A percentile compares a stretch with the other conserved stretches of the same genome.
These are phyloP conservation scores for Lethrus apterus DNA, from an alignment of 1,140 invertebrate genomes.

Conservation along the genomic window DNA sequence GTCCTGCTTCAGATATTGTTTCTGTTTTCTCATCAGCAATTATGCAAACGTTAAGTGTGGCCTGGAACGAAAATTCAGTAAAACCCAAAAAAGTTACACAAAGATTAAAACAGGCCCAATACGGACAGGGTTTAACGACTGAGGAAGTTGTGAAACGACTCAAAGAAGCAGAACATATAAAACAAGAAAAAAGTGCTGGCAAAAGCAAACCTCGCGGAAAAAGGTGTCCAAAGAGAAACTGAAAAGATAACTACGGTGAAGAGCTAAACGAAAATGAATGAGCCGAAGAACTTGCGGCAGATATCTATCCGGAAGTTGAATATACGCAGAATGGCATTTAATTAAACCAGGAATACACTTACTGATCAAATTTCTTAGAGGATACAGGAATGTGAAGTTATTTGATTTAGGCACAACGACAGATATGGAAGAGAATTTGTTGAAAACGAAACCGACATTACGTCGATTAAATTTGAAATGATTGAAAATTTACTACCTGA, in stretches of 20 bases:
- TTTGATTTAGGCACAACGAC: no score
- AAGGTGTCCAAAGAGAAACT: slow-evolving; percentile 1
- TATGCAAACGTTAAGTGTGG: not conserved
- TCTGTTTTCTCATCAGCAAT: not conserved
- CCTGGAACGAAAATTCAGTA: not conserved
- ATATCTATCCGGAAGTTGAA: no score
- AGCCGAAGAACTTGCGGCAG: no score
- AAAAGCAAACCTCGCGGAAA: not conserved
- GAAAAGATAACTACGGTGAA: not conserved
- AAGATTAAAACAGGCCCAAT: slow-evolving; percentile 1
- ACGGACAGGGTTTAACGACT: not conserved
- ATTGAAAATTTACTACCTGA: no score
- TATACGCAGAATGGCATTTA: no score
- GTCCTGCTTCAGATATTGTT: not conserved
- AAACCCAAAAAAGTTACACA: not conserved
- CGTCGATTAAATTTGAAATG: no score
- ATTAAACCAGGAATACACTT: no score
- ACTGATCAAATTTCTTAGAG: no score
- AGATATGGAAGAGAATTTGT: no score
- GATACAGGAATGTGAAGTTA: no score
- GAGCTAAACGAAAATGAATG: no score
- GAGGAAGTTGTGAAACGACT: not conserved
- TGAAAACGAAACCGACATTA: no score
- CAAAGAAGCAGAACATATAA: not conserved
- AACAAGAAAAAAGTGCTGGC: not conserved